A percentile compares a stretch with the other conserved stretches of the same genome.
Evolutionary conservation across 1,140 invertebrate species (phyloP).

Genomic region (Pentalonia nigronervosa): DNA sequence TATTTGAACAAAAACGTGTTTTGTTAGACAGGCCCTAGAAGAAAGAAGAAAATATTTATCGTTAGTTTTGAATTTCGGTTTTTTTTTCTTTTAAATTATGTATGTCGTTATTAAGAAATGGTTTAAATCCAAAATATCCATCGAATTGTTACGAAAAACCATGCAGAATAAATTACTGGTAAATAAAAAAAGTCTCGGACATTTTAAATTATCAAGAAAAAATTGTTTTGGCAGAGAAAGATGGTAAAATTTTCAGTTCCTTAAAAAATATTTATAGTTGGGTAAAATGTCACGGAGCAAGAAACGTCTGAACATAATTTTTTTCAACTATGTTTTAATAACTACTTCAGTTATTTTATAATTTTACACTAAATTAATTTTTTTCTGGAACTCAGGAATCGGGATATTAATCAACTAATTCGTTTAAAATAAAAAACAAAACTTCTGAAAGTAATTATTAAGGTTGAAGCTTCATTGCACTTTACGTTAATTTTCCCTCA

Average conservation of each 20-base stretch:
- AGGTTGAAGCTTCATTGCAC: not conserved
- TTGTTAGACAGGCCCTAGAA: not conserved
- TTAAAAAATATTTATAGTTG: not conserved
- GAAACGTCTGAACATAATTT: not conserved
- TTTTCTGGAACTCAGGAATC: not conserved
- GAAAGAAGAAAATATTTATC: not conserved
- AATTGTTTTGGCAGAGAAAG: not conserved
- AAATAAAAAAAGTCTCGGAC: not conserved
- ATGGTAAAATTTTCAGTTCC: not conserved
- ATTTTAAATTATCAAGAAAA: not conserved
- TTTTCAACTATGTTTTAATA: not conserved
- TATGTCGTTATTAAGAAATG: not conserved
- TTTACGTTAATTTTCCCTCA: not conserved
- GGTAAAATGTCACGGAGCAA: not conserved
- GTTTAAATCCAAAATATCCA: not conserved
- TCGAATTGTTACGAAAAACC: not conserved
- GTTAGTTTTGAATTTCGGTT: not conserved
- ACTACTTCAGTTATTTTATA: conserved; percentile 1
- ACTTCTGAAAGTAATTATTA: conserved; percentile 4
- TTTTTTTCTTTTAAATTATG: not conserved
- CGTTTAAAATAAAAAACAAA: not conserved
- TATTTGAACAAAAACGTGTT: not conserved
- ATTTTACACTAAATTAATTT: not conserved
- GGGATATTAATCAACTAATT: conserved; percentile 15
- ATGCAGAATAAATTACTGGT: not conserved